These are phyloP conservation scores for Henicopernis longicauda DNA, from an alignment of 2,113 vertebrate species.

Conservation along the genomic window DNA sequence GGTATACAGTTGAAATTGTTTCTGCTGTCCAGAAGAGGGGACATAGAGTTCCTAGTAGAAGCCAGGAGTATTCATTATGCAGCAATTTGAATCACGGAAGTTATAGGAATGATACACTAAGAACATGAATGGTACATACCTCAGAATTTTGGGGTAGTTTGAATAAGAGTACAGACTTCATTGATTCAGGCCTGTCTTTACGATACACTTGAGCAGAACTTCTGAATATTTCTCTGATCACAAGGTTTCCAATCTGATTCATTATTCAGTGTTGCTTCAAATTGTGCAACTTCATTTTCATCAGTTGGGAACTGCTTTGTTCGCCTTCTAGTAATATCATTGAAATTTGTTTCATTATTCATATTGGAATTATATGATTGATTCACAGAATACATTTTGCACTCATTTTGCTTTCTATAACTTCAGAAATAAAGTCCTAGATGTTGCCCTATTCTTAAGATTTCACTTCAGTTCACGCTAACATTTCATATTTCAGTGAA, in stretches of 20 bases:
- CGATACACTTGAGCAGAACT: rapidly evolving
- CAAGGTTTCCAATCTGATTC: neutral
- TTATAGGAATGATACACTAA: neutral
- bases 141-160: neutral
- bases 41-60: neutral
- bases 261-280: neutral
- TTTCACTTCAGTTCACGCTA: neutral
- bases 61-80: neutral
- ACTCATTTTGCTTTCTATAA: neutral
- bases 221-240: neutral
- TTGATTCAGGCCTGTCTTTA: neutral
- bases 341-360: neutral
- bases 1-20: neutral
- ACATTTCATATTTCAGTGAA: neutral
- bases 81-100: neutral
- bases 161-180: neutral
- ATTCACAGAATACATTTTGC: neutral
- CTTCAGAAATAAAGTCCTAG: neutral
- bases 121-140: neutral
- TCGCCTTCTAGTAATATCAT: neutral
- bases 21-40: neutral
- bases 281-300: neutral
- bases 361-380: neutral
- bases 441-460: neutral
- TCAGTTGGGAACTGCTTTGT: neutral